Evolutionary conservation across 2,797 vertebrate species (phyloP), one percentile per base, ranked within the genome.

Genomic region (Lateolabrax maculatus): DNA sequence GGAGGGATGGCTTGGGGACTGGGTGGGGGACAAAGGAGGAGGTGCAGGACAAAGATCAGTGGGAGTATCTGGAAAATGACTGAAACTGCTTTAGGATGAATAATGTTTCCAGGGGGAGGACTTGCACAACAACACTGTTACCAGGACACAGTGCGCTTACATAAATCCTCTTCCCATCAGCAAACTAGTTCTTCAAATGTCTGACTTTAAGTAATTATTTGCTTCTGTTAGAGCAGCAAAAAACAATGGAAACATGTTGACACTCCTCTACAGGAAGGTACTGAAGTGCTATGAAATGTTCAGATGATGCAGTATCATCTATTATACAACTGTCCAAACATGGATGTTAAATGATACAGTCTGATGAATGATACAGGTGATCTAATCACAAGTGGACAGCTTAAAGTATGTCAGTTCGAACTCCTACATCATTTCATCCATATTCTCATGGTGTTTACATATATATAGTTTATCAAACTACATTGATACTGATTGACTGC

Each of bases 41-140:
- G n/a, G n/a, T n/a, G n/a, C 39, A 66, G 70, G 77, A 75, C 61
- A 71, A 36, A 67, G 74, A 61, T 79, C 9, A 19, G 25, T 69
- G 63, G 52, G 52, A 82, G 71, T 48, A 73, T 69, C 25, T 72
- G 60, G 36, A 79, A 77, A 69, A 57, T 66, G 1, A 71, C n/a
- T 23, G 66, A n/a, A 61, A 84, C 67, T 66, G 71, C 49, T 83
- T 77, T 18, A 72, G 75, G 74, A 68, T 67, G 57, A 69, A 77
- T 64, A 18, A 57, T 65, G 73, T 61, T 74, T 81, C 68, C 56
- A 75, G 27, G 51, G 68, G 31, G 53, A 80, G 9, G 36, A 63
- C 52, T 82, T 81, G 63, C 73, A 80, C 72, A 82, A 84, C 41
- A 57, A 25, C 52, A 68, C 19, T 19, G 41, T 80, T 66, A 74